These are phyloP conservation scores for Heliornis fulica DNA, from an alignment of 2,113 vertebrate species.

Conservation along the genomic window DNA sequence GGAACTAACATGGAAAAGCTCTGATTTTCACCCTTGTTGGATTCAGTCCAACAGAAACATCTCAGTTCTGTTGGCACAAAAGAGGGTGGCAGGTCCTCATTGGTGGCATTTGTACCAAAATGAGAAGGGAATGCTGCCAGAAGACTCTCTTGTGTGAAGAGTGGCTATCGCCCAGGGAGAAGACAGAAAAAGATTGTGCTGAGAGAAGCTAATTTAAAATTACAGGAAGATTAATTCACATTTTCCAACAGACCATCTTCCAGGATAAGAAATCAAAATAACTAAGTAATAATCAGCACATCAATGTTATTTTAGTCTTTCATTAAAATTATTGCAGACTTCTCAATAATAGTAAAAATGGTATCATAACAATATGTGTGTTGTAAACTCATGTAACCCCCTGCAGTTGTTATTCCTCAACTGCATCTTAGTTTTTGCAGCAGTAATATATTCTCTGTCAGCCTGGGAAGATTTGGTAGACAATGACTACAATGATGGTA, in stretches of 20 bases:
- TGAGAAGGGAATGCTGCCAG: not conserved
- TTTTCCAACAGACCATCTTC: not conserved
- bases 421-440: not conserved
- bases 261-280: not conserved
- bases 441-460: not conserved
- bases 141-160: not conserved
- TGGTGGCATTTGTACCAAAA: not conserved
- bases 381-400: not conserved
- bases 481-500: not conserved
- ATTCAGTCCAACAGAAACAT: not conserved
- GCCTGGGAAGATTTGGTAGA: conserved; percentile 31
- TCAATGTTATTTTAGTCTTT: not conserved
- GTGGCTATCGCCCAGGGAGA: not conserved
- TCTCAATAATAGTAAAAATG: not conserved
- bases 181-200: not conserved
- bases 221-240: not conserved
- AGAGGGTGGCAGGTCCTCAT: not conserved
- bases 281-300: not conserved
- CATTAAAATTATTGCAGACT: not conserved
- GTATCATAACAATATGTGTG: not conserved
- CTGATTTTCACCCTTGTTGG: not conserved
- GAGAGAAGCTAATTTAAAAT: not conserved
- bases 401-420: not conserved
- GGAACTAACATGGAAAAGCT: not conserved
- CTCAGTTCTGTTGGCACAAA: not conserved